Conservation (phyloP, 35 echinoderm and acorn worm species). For the Apostichopus californicus region DNA sequence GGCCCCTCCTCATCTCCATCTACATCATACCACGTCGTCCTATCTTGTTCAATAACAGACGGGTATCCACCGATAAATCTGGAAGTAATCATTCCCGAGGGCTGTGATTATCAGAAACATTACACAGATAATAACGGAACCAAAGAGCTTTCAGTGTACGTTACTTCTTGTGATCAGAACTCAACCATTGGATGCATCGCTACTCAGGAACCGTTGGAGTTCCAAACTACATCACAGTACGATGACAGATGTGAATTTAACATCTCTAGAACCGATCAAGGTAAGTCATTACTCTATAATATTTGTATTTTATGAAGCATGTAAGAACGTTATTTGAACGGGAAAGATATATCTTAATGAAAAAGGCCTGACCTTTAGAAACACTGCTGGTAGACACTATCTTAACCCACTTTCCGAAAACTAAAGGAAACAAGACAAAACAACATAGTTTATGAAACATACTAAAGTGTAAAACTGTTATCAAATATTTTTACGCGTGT, state of each 20-base stretch:
- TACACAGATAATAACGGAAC: not conserved
- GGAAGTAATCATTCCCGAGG: not conserved
- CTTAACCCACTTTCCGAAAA: no score
- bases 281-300: not conserved
- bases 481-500: no score
- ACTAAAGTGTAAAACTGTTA: no score
- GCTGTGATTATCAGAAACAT: not conserved
- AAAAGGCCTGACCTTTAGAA: no score
- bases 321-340: no score
- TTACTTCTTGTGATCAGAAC: conserved; percentile 4
- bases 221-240: not conserved
- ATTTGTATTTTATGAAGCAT: no score
- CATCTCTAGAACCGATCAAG: not conserved
- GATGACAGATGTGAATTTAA: not conserved
- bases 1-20: not conserved
- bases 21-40: not conserved
- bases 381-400: no score
- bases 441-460: no score
- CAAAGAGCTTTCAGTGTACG: not conserved
- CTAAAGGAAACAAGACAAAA: no score
- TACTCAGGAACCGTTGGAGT: not conserved
- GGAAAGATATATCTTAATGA: no score
- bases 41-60: not conserved
- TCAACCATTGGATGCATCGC: conserved; percentile 11
- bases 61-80: not conserved